Base-by-base conservation (phyloP, 2,797 vertebrate species). In the Luscinia luscinia region DNA sequence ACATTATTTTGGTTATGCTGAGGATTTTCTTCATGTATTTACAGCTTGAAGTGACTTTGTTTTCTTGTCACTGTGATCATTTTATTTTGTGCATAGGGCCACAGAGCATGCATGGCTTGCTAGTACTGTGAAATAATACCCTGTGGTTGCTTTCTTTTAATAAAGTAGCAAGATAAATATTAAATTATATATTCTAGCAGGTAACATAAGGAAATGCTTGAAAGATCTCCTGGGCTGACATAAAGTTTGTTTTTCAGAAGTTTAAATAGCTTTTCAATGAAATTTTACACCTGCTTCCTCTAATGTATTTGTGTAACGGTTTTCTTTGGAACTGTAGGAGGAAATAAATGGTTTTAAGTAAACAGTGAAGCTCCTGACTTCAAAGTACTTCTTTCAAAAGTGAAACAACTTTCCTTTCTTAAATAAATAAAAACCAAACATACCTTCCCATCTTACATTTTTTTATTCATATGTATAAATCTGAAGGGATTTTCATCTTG, bases 241-340 rank as follows among this genome's bases (percentile, higher is more conserved):
- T 67, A 40, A 77, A 76, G 69, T 83, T 93, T 43, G 55, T 94
- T 93, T 89, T 87, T 48, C 59, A 87, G 54, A 89, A 62, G 66
- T 43, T 85, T 78, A 49, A 92, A 63, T 86, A 78, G 32, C 55
- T 90, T 92, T 90, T 84, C 61, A 93, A 66, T 91, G 26, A 78
- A 78, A 88, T 81, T 57, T 84, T 21, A 76, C 54, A 93, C 76
- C 58, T 86, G 63, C 76, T 96, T 97, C 93, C 94, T 95, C 36
- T 73, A 87, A 62, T 78, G 36, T 77, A 57, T 84, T 94, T 88
- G 69, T 92, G 58, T 84, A 91, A 72, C 16, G 4, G 19, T 93
- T 95, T 96, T 95, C 92, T 92, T 91, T 93, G 91, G 92, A 95
- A 93, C 66, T 90, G 54, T 12, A 94, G 51, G 79, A 95, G 91